Evolutionary conservation across 2,888 invertebrate species (phyloP), one percentile per base, ranked within the genome.

Genomic region (Branchipolynoe longqiensis): DNA sequence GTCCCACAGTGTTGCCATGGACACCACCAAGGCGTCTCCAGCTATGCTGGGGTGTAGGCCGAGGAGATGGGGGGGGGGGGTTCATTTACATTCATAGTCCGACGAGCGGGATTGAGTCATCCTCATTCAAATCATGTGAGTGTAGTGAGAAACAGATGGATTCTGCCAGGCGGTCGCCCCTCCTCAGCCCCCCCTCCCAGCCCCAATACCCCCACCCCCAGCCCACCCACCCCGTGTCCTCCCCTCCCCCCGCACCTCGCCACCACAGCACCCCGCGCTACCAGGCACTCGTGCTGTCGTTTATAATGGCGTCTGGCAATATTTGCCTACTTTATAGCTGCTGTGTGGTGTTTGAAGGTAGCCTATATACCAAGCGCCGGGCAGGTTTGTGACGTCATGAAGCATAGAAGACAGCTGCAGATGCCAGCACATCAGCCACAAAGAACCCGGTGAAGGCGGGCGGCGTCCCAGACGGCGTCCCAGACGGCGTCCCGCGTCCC

Each of bases 31-130:
- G 0, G 28, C 48, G 4, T 78, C 48, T n/a, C n/a, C 25, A 48
- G 28, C 78, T 78, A 78, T 48, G 78, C 36, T 22, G 69, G n/a
- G 69, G 3, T 69, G 38, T n/a, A n/a, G n/a, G n/a, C n/a, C n/a
- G n/a, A n/a, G 38, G 48, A 1, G 78, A n/a, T 48, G 1, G 28
- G 22, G 48, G 25, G 78, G 78, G 78, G 28, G 22, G 48, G 25
- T 41, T 41, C 48, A 78, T 78, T 69, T 78, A 25, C 54, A 73
- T 78, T 48, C 41, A 40, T 48, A 31, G 36, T 69, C 69, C 3
- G 25, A 48, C 31, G 4, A 28, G 31, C 28, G 48, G 41, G 41
- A 78, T 78, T 78, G 78, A 78, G 78, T 78, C 78, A 78, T 78
- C 48, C 31, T 4, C 22, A 78, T 41, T 78, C 31, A 78, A 41